Evolutionary conservation across 2,888 invertebrate genomes (phyloP), one percentile per base, ranked within the genome.

Genomic region (Neoitamus cyanurus): DNA sequence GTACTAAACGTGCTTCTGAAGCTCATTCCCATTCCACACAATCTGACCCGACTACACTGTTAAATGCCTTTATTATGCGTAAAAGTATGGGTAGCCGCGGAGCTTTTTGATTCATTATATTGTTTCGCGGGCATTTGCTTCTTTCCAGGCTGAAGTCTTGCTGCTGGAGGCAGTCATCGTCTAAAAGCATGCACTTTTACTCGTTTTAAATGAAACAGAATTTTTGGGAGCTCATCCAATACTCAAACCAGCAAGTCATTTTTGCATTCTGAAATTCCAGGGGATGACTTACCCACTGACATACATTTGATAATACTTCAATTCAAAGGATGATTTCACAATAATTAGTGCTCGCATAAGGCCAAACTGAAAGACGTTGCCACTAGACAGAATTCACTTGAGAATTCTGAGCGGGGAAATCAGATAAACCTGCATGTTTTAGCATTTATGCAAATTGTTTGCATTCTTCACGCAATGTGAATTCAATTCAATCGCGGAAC

Each of bases 11-110:
- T 58, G 7, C 31, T 25, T 31, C 78, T 48, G 78, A 78, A 78
- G 78, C 48, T 48, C 31, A 31, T 31, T 58, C 78, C 48, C 78
- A 78, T 78, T 78, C 78, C 78, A 78, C 78, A 25, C 13, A 77
- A n/a, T 42, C 20, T 28, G 42, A 25, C 25, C 9, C 15, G 30
- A 1, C 2, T 78, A 78, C 78, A 78, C 78, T 78, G 75, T 11
- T 75, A 75, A 75, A 46, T 13, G 7, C 3, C 2, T 20, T n/a
- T 13, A 6, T 3, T 1, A 5, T 15, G 48, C 7, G 9, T 15
- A 13, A 20, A 48, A 20, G 48, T 48, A 7, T 20, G 13, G 2
- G 3, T 7, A 20, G 9, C 9, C 9, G 25, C 15, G 6, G 9
- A 58, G 58, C 58, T 58, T 58, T 58, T 25, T 58, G 58, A 42